Percentiles rank a stretch among this genome's conserved stretches.
phyloP scores from a whole-genome alignment of 2,888 invertebrate species.

The Caenorhabditis macrosperma region DNA sequence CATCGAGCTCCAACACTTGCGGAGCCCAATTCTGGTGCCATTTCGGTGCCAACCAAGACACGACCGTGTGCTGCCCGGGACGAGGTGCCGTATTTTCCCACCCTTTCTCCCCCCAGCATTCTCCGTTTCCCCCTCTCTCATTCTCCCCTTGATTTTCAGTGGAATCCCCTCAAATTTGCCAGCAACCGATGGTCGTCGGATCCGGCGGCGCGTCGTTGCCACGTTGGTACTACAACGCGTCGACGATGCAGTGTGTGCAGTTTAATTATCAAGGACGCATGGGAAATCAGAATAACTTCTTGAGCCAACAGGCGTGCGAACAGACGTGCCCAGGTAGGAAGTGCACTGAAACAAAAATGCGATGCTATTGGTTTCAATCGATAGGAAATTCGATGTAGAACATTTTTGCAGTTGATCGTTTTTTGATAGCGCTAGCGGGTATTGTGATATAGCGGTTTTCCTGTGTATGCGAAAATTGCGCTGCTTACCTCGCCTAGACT shows the following conservation, averaged over 20 bases:
- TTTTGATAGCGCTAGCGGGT: too few species aligned
- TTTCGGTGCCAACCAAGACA: constrained; percentile 76
- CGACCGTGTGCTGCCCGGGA: constrained; percentile 80
- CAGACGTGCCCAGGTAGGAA: constrained; percentile 68
- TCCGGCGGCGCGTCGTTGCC: constrained; percentile 70
- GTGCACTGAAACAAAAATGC: background rate
- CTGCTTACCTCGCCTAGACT: too few species aligned
- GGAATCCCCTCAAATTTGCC: constrained; percentile 67
- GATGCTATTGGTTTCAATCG: background rate
- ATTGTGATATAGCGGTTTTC: too few species aligned
- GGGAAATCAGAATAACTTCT: constrained; percentile 78
- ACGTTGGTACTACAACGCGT: constrained; percentile 74
- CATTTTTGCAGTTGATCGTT: too few species aligned
- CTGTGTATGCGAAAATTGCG: too few species aligned
- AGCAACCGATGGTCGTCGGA: constrained; percentile 73
- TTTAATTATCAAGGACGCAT: constrained; percentile 74
- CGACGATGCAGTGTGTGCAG: constrained; percentile 72
- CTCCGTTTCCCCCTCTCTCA: background rate
- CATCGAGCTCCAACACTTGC: constrained; percentile 66
- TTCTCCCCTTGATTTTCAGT: constrained; percentile 51
- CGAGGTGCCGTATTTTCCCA: constrained; percentile 63
- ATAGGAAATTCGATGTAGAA: too few species aligned
- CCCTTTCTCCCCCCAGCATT: background rate
- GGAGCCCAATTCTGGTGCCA: constrained; percentile 77
- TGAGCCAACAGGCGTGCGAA: constrained; percentile 74